Conservation (phyloP, 2,888 invertebrate genomes). For the Sphaerophoria taeniata region DNA sequence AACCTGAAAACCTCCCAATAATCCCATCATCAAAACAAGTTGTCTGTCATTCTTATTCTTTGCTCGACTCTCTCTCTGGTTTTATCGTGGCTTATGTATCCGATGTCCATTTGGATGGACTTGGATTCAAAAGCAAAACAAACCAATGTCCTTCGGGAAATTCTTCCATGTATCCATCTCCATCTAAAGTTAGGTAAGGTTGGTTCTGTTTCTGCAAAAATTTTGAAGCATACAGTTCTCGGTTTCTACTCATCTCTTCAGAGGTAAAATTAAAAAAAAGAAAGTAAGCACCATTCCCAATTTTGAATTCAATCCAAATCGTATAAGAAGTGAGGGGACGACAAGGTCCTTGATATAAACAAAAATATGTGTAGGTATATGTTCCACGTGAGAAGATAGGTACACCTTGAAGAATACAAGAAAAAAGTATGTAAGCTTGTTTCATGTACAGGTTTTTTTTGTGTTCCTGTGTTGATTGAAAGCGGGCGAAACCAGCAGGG, state of each 20-base stretch:
- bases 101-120: no score
- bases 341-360: constrained; percentile 20
- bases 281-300: constrained; percentile 46
- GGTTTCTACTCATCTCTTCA: constrained; percentile 14
- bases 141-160: constrained; percentile 50
- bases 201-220: constrained; percentile 11
- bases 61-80: not conserved
- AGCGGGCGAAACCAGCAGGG: constrained; percentile 61
- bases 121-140: constrained; percentile 18
- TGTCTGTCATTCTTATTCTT: not conserved
- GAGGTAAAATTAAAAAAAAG: constrained; percentile 15
- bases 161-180: constrained; percentile 44
- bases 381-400: constrained; percentile 58
- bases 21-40: constrained; percentile 64
- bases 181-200: constrained; percentile 44
- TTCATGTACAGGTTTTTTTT: constrained; percentile 39
- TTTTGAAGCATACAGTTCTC: constrained; percentile 9
- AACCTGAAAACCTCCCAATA: constrained; percentile 59
- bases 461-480: constrained; percentile 66
- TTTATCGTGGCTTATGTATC: no score
- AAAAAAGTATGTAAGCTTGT: constrained; percentile 35
- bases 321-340: constrained; percentile 27
- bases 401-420: constrained; percentile 46
- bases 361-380: no score
- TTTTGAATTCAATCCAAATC: constrained; percentile 67